These are phyloP conservation scores for Parnassius smintheus DNA, from an alignment of 2,888 invertebrate species.

Conservation along the genomic window DNA sequence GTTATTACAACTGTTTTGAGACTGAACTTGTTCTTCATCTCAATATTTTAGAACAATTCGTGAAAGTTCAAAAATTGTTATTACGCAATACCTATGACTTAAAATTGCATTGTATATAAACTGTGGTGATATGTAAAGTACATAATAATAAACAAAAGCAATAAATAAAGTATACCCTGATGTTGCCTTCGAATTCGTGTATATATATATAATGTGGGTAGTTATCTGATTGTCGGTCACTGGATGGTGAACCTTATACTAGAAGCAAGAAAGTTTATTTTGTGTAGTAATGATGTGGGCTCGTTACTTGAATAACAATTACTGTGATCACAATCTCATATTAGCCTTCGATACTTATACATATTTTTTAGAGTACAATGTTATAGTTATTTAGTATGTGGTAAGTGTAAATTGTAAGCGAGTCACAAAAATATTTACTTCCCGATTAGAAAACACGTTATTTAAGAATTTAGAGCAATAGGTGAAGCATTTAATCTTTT, in stretches of 20 bases:
- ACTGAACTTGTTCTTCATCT: conserved; percentile 63
- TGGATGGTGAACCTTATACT: conserved; percentile 44
- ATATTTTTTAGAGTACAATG: conserved; percentile 82
- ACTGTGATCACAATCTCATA: conserved; percentile 81
- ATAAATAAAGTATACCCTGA: conserved; percentile 81
- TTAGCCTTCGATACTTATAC: conserved; percentile 81
- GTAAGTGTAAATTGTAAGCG: conserved; percentile 72
- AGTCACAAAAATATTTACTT: conserved; percentile 81
- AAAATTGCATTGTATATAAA: conserved; percentile 66
- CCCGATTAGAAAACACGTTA: conserved; percentile 73
- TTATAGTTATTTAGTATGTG: conserved; percentile 79
- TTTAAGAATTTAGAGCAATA: conserved; percentile 74
- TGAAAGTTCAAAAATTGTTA: conserved; percentile 54
- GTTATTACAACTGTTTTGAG: conserved; percentile 46
- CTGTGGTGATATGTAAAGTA: conserved; percentile 76
- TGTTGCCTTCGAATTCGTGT: conserved; percentile 76
- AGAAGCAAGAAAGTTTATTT: conserved; percentile 64
- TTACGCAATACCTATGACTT: conserved; percentile 40
- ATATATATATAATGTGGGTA: conserved; percentile 59
- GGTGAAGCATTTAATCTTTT: conserved; percentile 76
- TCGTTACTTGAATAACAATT: conserved; percentile 78
- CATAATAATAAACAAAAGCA: conserved; percentile 76
- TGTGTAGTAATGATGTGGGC: conserved; percentile 76
- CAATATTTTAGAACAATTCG: conserved; percentile 46
- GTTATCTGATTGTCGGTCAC: conserved; percentile 58